These are phyloP conservation scores for Kryptopterus vitreolus DNA, from an alignment of 2,797 vertebrate genomes.

Conservation along the genomic window DNA sequence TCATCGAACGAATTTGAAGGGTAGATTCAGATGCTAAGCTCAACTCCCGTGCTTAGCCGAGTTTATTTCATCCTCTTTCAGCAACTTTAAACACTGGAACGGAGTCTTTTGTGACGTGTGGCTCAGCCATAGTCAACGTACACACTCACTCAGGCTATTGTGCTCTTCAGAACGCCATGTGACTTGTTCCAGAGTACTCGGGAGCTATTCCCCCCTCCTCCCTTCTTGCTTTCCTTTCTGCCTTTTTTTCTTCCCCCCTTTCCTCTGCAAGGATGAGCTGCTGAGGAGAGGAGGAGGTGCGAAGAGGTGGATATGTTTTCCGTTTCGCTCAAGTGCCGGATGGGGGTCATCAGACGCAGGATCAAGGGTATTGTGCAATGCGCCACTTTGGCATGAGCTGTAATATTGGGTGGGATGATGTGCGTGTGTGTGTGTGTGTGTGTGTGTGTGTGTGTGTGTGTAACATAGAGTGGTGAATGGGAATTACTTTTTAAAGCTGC, in stretches of 20 bases:
- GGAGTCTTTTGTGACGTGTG: constrained; percentile 31
- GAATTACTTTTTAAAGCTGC: constrained; percentile 35
- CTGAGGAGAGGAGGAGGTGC: constrained; percentile 65
- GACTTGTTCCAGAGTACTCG: constrained; percentile 63
- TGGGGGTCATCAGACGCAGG: constrained; percentile 87
- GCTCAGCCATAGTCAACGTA: constrained; percentile 5
- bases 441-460: not conserved
- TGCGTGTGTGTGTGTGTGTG: constrained; percentile 18
- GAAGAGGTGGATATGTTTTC: constrained; percentile 82
- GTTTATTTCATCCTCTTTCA: constrained; percentile 1
- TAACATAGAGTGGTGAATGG: not conserved
- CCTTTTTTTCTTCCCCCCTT: constrained; percentile 40
- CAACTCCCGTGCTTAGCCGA: constrained; percentile 17
- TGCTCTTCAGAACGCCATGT: constrained; percentile 65
- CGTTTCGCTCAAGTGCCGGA: constrained; percentile 90
- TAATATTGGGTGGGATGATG: constrained; percentile 28
- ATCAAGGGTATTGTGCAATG: constrained; percentile 80
- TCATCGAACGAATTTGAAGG: constrained; percentile 56
- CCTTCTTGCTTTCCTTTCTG: constrained; percentile 43
- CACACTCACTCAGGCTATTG: not conserved
- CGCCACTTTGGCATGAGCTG: constrained; percentile 55
- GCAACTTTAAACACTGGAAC: constrained; percentile 53
- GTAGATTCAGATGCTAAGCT: constrained; percentile 22
- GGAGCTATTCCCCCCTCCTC: constrained; percentile 45
- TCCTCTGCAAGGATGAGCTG: constrained; percentile 64